A percentile compares a stretch with the other conserved stretches of the same genome.
phyloP scores from a whole-genome alignment of 2,888 invertebrate genomes.

The Xanthorhoe designata region DNA sequence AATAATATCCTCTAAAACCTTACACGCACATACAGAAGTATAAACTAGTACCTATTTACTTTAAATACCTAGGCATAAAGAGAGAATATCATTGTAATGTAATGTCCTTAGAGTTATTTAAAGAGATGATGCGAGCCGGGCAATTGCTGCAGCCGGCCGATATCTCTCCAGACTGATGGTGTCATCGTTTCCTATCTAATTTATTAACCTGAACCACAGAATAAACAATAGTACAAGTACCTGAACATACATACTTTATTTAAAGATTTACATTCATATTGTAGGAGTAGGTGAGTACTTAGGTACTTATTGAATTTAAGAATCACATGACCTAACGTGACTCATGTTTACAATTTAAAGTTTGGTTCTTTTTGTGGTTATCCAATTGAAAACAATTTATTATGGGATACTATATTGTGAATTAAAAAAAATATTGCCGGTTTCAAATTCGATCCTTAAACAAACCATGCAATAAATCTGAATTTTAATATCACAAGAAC shows the following conservation, averaged over 20 bases:
- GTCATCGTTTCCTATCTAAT: conserved; percentile 25
- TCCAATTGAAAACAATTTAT: too few species aligned
- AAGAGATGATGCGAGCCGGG: conserved; percentile 31
- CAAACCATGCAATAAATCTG: too few species aligned
- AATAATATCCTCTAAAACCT: too few species aligned
- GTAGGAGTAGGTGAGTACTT: too few species aligned
- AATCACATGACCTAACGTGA: background rate
- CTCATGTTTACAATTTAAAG: too few species aligned
- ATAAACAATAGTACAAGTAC: too few species aligned
- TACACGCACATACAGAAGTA: too few species aligned
- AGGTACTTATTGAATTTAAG: background rate
- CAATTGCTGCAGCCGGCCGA: conserved; percentile 33
- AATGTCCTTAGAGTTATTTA: conserved; percentile 33
- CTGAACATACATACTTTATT: conserved; percentile 10
- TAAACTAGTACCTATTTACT: too few species aligned
- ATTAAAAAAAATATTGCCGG: too few species aligned
- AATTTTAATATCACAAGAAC: conserved; percentile 4
- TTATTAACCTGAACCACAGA: conserved; percentile 12
- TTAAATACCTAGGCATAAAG: conserved; percentile 20
- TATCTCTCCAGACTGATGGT: conserved; percentile 17
- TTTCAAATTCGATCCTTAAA: too few species aligned
- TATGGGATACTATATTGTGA: too few species aligned
- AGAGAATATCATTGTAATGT: conserved; percentile 34
- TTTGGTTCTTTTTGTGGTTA: too few species aligned
- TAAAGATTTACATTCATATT: background rate